Evolutionary conservation across 2,888 invertebrate genomes (phyloP), one percentile per base, ranked within the genome.

Genomic region (Microctonus aethiopoides): DNA sequence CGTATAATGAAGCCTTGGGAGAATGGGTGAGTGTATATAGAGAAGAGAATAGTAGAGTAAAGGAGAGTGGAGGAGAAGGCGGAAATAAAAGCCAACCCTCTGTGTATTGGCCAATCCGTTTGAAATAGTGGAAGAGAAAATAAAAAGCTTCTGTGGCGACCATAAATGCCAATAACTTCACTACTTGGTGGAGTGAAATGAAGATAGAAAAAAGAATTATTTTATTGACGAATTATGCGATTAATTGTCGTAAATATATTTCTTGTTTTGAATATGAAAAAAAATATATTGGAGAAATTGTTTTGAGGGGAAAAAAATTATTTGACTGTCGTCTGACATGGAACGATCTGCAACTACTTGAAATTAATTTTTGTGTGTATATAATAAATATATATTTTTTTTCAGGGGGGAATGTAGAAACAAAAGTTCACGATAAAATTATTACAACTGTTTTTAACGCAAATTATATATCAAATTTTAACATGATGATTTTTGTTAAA

Each of bases 1-100:
- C 84, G 86, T 85, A 86, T 86, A 86, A 86, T 86, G 82, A 85
- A 84, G 85, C 81, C 77, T 78, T 72, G 74, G 74, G 75, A 71
- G 77, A 62, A 74, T 59, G 72, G 67, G 36, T 63, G 71, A 70
- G 68, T 69, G 64, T 46, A 46, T 46, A 46, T n/a, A n/a, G n/a
- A 22, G 16, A 39, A 10, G 52, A 56, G 52, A 39, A 26, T 62
- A 39, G 67, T 74, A 69, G 74, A 39, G 66, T 66, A 61, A 69
- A 72, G 67, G 65, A 65, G 68, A 71, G 62, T 72, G 73, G 75
- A 73, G 72, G 73, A 80, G 81, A 80, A 78, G 80, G 76, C 73
- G 71, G 32, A 74, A 75, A 74, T 10, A 26, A 26, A 75, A 79
- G 79, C 81, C 81, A 80, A 54, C 39, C 22, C 22, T 51, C 34